A percentile compares a stretch with the other conserved stretches of the same genome.
phyloP scores from a whole-genome alignment of 2,888 invertebrate species.

The Lasioglossum vierecki region DNA sequence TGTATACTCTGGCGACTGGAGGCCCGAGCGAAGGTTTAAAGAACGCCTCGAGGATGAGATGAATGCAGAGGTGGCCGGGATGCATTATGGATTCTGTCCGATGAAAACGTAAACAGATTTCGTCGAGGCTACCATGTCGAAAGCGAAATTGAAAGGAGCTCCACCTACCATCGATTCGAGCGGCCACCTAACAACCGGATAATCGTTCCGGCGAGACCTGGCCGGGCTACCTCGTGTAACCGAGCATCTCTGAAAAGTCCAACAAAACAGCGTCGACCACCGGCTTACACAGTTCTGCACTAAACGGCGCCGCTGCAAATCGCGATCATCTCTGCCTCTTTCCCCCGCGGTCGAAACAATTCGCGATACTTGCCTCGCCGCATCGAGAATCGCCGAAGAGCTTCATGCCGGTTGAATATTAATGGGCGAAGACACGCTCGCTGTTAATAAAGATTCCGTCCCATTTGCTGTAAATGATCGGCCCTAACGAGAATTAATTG shows the following conservation, averaged over 20 bases:
- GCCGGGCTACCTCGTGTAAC: conserved; percentile 48
- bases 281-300: conserved; percentile 58
- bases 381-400: neutral
- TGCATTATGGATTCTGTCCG: conserved; percentile 9
- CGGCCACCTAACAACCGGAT: conserved; percentile 75
- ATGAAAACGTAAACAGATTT: conserved; percentile 53
- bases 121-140: conserved; percentile 59
- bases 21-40: neutral
- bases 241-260: conserved; percentile 45
- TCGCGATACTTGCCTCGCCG: neutral
- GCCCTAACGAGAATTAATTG: conserved; percentile 66
- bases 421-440: conserved; percentile 42
- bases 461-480: conserved; percentile 48
- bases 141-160: conserved; percentile 69
- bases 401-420: conserved; percentile 18
- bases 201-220: conserved; percentile 71
- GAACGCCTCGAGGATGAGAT: conserved; percentile 4
- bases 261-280: conserved; percentile 51
- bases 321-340: neutral
- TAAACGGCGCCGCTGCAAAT: conserved; percentile 54
- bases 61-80: neutral
- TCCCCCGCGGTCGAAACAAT: neutral
- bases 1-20: neutral
- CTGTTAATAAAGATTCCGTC: conserved; percentile 48
- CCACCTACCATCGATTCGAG: conserved; percentile 72